These are phyloP conservation scores for Liolophura sinensis DNA, from an alignment of 1,140 invertebrate species.

Conservation along the genomic window DNA sequence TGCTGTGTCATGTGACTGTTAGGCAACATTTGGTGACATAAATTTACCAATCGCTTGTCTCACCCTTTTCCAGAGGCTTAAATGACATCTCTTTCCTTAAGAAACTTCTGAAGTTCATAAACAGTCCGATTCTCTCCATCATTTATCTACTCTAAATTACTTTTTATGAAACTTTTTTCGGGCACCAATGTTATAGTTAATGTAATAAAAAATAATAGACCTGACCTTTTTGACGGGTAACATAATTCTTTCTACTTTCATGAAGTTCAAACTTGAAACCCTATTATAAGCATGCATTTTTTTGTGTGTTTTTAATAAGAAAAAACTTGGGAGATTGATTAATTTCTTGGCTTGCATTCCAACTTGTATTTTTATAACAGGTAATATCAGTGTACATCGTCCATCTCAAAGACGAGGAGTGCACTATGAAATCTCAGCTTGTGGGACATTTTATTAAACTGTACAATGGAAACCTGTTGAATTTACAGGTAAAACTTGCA, in stretches of 20 bases:
- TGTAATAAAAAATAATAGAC: too few relatives aligned
- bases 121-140: too few relatives aligned
- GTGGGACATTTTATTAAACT: conserved; percentile 31
- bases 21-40: too few relatives aligned
- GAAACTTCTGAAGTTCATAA: too few relatives aligned
- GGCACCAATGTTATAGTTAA: too few relatives aligned
- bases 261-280: not conserved
- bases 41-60: too few relatives aligned
- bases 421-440: conserved; percentile 25
- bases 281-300: conserved; percentile 4
- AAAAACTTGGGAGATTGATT: not conserved
- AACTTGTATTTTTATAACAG: conserved; percentile 11
- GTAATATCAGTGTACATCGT: conserved; percentile 24
- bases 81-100: too few relatives aligned
- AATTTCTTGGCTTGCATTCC: not conserved
- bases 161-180: too few relatives aligned
- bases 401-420: conserved; percentile 29
- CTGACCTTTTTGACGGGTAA: too few relatives aligned
- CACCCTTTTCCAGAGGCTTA: too few relatives aligned
- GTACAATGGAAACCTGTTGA: conserved; percentile 16
- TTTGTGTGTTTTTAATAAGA: not conserved
- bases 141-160: too few relatives aligned
- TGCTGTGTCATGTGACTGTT: too few relatives aligned
- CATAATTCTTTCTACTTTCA: not conserved
- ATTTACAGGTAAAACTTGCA: conserved; percentile 21